Conservation (phyloP, 2,888 invertebrate genomes). For the Tolmerus cingulatus region DNA sequence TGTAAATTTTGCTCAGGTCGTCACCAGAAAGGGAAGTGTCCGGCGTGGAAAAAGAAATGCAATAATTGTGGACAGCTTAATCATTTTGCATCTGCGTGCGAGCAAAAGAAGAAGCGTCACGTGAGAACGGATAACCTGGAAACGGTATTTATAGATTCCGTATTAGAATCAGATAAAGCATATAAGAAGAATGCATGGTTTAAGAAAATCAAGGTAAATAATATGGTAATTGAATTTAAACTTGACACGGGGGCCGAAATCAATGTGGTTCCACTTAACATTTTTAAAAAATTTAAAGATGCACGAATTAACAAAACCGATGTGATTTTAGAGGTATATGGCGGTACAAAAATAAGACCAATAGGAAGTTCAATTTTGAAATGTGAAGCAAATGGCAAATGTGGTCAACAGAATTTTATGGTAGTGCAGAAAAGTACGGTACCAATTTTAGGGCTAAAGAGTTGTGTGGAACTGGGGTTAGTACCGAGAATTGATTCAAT, state of each 20-base stretch:
- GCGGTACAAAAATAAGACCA: constrained; percentile 15
- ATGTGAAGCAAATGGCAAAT: neutral
- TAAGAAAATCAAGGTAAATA: neutral
- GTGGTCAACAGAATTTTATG: neutral
- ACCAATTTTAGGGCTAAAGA: constrained; percentile 25
- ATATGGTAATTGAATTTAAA: neutral
- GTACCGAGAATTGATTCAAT: constrained; percentile 37
- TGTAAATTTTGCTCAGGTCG: neutral
- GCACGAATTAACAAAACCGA: neutral
- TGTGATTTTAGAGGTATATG: constrained; percentile 19
- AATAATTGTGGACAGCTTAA: neutral
- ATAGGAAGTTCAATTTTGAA: neutral
- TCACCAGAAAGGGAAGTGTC: neutral
- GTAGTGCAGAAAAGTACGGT: neutral
- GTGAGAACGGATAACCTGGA: neutral
- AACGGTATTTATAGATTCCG: neutral
- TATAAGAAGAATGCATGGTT: neutral
- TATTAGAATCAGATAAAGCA: neutral
- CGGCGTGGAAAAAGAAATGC: constrained; percentile 2
- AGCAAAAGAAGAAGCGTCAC: neutral
- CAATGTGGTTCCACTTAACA: neutral
- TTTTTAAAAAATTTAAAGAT: neutral
- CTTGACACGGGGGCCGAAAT: neutral
- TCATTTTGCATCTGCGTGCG: constrained; percentile 4
- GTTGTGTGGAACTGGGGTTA: constrained; percentile 33